Percentiles rank a stretch among this genome's conserved stretches.
phyloP scores from a whole-genome alignment of 1,140 invertebrate species.

The Drosophila obscura region DNA sequence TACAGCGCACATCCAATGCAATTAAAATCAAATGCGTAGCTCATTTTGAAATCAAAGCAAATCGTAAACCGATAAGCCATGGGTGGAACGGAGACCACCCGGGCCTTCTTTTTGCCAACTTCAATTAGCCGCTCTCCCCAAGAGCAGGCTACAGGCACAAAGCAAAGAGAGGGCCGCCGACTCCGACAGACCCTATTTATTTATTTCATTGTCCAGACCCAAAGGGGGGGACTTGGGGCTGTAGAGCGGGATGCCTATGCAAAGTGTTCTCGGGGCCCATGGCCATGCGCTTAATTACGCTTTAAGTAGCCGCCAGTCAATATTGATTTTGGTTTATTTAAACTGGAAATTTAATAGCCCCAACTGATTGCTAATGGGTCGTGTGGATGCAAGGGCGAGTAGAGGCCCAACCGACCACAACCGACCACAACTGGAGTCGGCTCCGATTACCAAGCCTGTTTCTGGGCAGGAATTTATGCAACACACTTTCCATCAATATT shows the following conservation, averaged over 20 bases:
- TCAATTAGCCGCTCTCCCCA: slow-evolving; percentile 38
- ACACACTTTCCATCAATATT: slow-evolving; percentile 13
- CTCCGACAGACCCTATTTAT: slow-evolving; percentile 38
- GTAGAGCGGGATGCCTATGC: slow-evolving; percentile 50
- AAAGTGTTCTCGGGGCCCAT: slow-evolving; percentile 42
- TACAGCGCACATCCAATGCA: slow-evolving; percentile 72
- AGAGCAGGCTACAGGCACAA: slow-evolving; percentile 9
- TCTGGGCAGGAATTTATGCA: background rate
- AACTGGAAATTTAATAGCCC: slow-evolving; percentile 61
- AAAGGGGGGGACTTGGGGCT: slow-evolving; percentile 3
- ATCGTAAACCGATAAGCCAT: slow-evolving; percentile 72
- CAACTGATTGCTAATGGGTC: slow-evolving; percentile 43
- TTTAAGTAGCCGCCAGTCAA: slow-evolving; percentile 73
- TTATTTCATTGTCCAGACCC: slow-evolving; percentile 61
- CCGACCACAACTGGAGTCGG: background rate
- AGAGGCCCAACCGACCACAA: background rate
- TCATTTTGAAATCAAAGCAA: slow-evolving; percentile 76
- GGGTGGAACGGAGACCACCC: slow-evolving; percentile 28
- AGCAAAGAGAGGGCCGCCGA: slow-evolving; percentile 11
- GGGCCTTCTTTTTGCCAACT: slow-evolving; percentile 45
- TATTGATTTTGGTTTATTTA: slow-evolving; percentile 64
- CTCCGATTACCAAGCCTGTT: slow-evolving; percentile 18
- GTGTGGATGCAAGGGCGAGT: background rate
- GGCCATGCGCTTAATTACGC: slow-evolving; percentile 64
- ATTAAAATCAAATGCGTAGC: slow-evolving; percentile 77